Conservation (phyloP, 2,888 invertebrate genomes). For the Cephalotes varians region DNA sequence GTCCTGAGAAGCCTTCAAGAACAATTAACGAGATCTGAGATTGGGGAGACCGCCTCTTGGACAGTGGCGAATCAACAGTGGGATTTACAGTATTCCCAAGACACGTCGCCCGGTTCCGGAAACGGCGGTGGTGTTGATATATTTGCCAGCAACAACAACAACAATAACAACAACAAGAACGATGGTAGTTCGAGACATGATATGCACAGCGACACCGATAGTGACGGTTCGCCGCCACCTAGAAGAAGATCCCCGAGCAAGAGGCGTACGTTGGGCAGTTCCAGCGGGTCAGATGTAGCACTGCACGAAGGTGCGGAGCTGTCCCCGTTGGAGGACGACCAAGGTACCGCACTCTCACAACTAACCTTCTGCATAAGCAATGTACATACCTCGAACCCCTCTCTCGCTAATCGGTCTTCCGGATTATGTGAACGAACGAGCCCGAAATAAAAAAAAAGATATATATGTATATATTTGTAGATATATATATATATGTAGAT, state of each 20-base stretch:
- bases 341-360: slow-evolving; percentile 87
- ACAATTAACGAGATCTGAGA: slow-evolving; percentile 52
- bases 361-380: slow-evolving; percentile 85
- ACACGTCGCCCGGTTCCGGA: slow-evolving; percentile 83
- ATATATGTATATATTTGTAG: slow-evolving; percentile 14
- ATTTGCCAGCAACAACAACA: slow-evolving; percentile 12
- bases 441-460: slow-evolving; percentile 14
- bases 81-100: slow-evolving; percentile 81
- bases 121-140: slow-evolving; percentile 72
- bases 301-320: slow-evolving; percentile 89
- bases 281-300: slow-evolving; percentile 89
- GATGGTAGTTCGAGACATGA: slow-evolving; percentile 81
- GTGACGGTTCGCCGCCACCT: slow-evolving; percentile 82
- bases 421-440: slow-evolving; percentile 45
- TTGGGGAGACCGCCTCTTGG: slow-evolving; percentile 64
- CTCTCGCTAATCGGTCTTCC: slow-evolving; percentile 59
- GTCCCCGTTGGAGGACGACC: slow-evolving; percentile 88
- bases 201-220: slow-evolving; percentile 83
- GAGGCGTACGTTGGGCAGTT: slow-evolving; percentile 87
- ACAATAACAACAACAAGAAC: slow-evolving; percentile 76
- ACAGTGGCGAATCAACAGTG: slow-evolving; percentile 74
- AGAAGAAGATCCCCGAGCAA: slow-evolving; percentile 83
- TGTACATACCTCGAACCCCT: slow-evolving; percentile 80
- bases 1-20: slow-evolving; percentile 55
- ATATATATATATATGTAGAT: too few species aligned